phyloP scores from a whole-genome alignment of 2,888 invertebrate species.

The Acleris emargana region DNA sequence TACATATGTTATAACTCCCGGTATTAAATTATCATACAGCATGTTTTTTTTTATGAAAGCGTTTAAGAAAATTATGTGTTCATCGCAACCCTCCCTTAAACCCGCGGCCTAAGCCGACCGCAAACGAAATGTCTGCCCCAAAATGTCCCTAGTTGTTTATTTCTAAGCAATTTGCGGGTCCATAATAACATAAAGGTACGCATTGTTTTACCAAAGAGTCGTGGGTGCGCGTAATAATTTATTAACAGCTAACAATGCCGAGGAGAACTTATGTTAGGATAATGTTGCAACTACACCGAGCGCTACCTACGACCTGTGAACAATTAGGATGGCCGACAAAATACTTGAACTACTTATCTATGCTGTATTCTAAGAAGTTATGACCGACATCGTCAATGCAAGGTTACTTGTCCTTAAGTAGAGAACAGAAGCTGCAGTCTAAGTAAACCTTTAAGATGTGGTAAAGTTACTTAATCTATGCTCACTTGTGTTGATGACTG shows the following conservation, averaged over 20 bases:
- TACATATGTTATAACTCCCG: no score
- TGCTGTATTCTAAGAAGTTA: slow-evolving; percentile 8
- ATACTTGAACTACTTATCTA: slow-evolving; percentile 9
- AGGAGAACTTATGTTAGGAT: slow-evolving; percentile 26
- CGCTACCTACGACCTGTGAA: slow-evolving; percentile 23
- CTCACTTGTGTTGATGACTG: no score
- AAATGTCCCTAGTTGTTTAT: slow-evolving; percentile 31
- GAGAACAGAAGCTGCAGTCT: neutral
- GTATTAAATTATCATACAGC: no score
- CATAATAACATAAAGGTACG: slow-evolving; percentile 32
- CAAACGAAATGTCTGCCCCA: slow-evolving; percentile 27
- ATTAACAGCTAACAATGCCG: slow-evolving; percentile 29
- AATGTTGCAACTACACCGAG: slow-evolving; percentile 27
- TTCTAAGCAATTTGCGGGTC: slow-evolving; percentile 34
- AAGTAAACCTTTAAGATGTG: neutral
- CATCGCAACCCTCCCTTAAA: slow-evolving; percentile 14
- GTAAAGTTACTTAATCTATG: no score
- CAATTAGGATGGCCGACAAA: slow-evolving; percentile 18
- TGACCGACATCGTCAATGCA: neutral
- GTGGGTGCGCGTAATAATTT: slow-evolving; percentile 35
- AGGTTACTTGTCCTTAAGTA: neutral
- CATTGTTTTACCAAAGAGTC: slow-evolving; percentile 33
- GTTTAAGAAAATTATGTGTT: slow-evolving; percentile 1
- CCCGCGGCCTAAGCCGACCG: slow-evolving; percentile 12
- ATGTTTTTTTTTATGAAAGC: neutral